Base-by-base conservation (phyloP, 92 coral and sea anemone genomes). In the Palythoa heliodiscus region DNA sequence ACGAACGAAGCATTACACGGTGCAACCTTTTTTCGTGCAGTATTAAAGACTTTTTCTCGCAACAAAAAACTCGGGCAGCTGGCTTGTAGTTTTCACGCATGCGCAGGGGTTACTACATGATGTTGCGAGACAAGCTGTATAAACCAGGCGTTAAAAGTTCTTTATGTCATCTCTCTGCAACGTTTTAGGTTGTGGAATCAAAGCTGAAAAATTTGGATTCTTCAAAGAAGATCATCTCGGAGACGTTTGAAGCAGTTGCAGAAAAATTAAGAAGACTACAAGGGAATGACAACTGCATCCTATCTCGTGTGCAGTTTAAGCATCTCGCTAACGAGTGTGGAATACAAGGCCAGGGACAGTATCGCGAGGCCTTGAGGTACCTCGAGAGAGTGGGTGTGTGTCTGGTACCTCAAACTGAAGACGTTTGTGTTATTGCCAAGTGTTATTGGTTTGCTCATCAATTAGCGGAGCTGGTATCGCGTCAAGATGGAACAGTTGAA, bases 301-400 rank as follows among this genome's bases (percentile, higher is more conserved):
- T 78, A 15, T 60, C 83, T 22, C 83, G 83, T 16, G 73, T 78
- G 35, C 83, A 78, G 20, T 90, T 92, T 73, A 83, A 87, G 54
- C 81, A 81, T 57, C 79, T 92, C 20, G 93, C 93, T 22, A 82
- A 82, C 53, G 92, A 92, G 73, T 92, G 93, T 16, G 95, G 95
- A 19, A 76, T 92, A 38, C 83, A 87, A 53, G 67, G 87, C n/a
- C 86, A 92, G 54, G 23, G n/a, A 25, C 73, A 70, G 23, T 77
- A 68, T 60, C 73, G 38, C 9, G 79, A 70, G 24, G 88, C 93
- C n/a, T 88, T 85, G 22, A 71, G 84, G 11, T 82, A 87, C 58
- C 90, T 92, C 70, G 91, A 90, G 77, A 40, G 70, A 40, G 82
- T 75, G 29, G 95, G 95, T 23, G 37, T 90, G 13, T 91, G 89